Evolutionary conservation across 2,888 invertebrate species (phyloP).

Genomic region (Tanypteryx hageni): DNA sequence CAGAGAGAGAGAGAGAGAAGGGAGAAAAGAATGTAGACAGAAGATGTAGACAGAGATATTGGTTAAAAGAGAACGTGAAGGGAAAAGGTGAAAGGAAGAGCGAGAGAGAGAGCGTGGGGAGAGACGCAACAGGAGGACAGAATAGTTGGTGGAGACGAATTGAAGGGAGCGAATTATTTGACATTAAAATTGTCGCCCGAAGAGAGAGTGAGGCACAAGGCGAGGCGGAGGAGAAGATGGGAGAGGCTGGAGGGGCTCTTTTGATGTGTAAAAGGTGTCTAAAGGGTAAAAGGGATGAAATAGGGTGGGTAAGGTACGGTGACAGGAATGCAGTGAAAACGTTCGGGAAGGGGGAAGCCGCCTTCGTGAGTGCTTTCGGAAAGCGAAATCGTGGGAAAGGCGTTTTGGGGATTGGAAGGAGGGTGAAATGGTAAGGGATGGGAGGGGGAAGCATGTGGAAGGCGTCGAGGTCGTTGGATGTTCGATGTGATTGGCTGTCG

Average conservation of each 20-base stretch:
- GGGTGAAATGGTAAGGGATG: too few relatives aligned
- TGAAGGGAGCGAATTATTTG: not conserved
- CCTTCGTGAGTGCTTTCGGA: not conserved
- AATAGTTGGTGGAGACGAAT: not conserved
- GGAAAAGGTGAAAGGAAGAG: too few relatives aligned
- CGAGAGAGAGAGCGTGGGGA: not conserved
- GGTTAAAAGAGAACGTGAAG: too few relatives aligned
- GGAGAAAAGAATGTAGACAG: too few relatives aligned
- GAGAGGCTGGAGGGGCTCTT: not conserved
- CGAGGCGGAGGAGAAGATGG: not conserved
- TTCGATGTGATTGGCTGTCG: not conserved
- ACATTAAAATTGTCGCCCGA: not conserved
- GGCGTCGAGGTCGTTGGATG: conserved; percentile 4
- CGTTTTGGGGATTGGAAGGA: not conserved
- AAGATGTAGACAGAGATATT: too few relatives aligned
- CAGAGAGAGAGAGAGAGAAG: too few relatives aligned
- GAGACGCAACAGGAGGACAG: conserved; percentile 2
- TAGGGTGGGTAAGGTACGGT: not conserved
- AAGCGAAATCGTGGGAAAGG: conserved; percentile 11
- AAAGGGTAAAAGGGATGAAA: not conserved
- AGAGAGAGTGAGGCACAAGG: too few relatives aligned
- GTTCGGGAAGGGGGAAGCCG: not conserved
- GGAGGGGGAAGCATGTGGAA: not conserved
- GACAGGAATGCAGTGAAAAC: not conserved
- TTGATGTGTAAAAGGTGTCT: not conserved